Conservation (phyloP, 1,140 invertebrate species). For the Cepaea nemoralis region DNA sequence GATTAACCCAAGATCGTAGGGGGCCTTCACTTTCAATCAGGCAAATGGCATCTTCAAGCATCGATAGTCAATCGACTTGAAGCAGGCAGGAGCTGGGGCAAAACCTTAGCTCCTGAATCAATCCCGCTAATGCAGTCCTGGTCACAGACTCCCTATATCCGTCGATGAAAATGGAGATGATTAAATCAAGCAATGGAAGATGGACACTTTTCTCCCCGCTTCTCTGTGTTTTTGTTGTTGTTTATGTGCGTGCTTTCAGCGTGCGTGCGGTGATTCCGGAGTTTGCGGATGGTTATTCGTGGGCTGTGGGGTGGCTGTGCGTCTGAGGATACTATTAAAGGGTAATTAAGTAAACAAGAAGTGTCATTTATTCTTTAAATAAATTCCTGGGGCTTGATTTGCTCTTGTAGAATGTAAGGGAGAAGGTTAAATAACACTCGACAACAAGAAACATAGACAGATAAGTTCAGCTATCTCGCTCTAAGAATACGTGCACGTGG, state of each 20-base stretch:
- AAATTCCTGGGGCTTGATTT: too few species aligned
- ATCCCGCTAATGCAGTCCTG: slow-evolving; percentile 26
- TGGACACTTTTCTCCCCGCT: neutral
- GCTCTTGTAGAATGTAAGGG: too few species aligned
- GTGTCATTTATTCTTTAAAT: too few species aligned
- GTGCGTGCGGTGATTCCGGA: too few species aligned
- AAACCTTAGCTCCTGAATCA: neutral
- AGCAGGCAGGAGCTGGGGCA: slow-evolving; percentile 5
- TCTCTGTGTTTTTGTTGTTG: neutral
- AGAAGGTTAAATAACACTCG: too few species aligned
- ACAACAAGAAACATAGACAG: too few species aligned
- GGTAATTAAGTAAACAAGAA: too few species aligned
- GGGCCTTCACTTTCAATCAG: slow-evolving; percentile 31
- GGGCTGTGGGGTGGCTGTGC: too few species aligned
- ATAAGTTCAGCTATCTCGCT: too few species aligned
- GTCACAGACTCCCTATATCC: neutral
- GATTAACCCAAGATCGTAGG: slow-evolving; percentile 5
- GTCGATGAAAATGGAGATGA: slow-evolving; percentile 15
- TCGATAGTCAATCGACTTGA: slow-evolving; percentile 27
- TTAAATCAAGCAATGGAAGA: slow-evolving; percentile 21
- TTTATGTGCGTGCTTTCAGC: neutral
- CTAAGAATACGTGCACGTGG: too few species aligned
- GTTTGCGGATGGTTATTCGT: too few species aligned
- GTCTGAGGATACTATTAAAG: too few species aligned
- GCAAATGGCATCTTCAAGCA: slow-evolving; percentile 29